A percentile compares a stretch with the other conserved stretches of the same genome.
Conservation (phyloP, 2,797 vertebrate species). For the Eulemur albifrons region DNA sequence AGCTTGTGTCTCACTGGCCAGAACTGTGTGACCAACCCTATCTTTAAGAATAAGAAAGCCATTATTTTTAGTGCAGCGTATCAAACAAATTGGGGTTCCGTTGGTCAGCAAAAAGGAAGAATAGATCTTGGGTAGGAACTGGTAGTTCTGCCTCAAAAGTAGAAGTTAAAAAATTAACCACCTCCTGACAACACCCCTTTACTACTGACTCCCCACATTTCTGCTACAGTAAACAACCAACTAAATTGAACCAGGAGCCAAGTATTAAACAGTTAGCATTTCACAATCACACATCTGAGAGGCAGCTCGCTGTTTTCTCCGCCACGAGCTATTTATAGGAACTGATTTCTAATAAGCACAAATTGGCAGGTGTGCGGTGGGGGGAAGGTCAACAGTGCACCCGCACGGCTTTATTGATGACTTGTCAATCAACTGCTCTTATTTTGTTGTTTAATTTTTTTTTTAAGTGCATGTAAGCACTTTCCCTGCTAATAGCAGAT, state of each 20-base stretch:
- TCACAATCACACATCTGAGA: slow-evolving; percentile 74
- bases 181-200: neutral
- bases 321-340: slow-evolving; percentile 84
- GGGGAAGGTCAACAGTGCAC: slow-evolving; percentile 84
- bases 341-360: slow-evolving; percentile 88
- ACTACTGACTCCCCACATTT: neutral
- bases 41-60: neutral
- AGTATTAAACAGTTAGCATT: slow-evolving; percentile 76
- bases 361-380: slow-evolving; percentile 80
- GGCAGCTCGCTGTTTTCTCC: slow-evolving; percentile 76
- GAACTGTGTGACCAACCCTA: neutral
- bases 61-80: neutral
- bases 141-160: slow-evolving; percentile 7
- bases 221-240: slow-evolving; percentile 5
- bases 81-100: neutral
- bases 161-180: neutral
- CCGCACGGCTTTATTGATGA: slow-evolving; percentile 85
- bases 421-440: slow-evolving; percentile 88
- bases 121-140: neutral
- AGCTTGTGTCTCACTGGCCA: neutral
- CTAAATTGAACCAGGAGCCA: slow-evolving; percentile 77
- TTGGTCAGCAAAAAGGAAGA: neutral
- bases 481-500: slow-evolving; percentile 85
- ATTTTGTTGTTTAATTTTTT: slow-evolving; percentile 85
- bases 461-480: slow-evolving; percentile 86